Conservation (phyloP, 2,113 vertebrate species). For the Cricetomys ansorgei region DNA sequence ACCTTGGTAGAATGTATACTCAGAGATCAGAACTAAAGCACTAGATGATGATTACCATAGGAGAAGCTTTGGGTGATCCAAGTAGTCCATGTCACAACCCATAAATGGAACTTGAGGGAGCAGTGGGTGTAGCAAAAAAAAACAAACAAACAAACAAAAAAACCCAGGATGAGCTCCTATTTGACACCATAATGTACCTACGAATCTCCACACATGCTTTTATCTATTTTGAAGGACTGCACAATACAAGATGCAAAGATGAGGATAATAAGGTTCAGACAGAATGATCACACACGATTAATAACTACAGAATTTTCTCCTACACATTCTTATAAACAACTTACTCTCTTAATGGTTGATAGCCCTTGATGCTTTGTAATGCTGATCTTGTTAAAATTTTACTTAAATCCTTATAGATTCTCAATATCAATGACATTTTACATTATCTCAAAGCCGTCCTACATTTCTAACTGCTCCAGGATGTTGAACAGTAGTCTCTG, state of each 20-base stretch:
- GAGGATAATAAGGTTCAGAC: background rate
- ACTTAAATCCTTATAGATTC: background rate
- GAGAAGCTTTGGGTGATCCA: too few species aligned
- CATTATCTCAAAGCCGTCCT: background rate
- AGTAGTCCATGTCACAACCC: background rate
- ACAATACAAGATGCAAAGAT: background rate
- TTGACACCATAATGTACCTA: background rate
- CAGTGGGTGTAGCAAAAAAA: background rate
- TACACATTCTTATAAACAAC: background rate
- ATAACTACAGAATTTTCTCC: background rate
- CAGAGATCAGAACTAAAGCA: too few species aligned
- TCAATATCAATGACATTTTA: background rate
- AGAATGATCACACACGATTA: background rate
- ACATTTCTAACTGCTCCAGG: background rate
- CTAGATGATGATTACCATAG: too few species aligned
- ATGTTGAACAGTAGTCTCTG: background rate
- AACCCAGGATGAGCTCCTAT: background rate
- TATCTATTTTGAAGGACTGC: background rate
- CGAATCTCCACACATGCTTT: background rate
- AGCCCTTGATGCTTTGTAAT: background rate
- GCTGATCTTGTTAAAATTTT: background rate
- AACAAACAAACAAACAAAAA: too few species aligned
- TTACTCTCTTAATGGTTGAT: background rate
- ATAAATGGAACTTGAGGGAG: background rate
- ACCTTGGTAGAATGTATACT: too few species aligned